These are phyloP conservation scores for Spisula solida DNA, from an alignment of 2,888 invertebrate genomes.

Conservation along the genomic window DNA sequence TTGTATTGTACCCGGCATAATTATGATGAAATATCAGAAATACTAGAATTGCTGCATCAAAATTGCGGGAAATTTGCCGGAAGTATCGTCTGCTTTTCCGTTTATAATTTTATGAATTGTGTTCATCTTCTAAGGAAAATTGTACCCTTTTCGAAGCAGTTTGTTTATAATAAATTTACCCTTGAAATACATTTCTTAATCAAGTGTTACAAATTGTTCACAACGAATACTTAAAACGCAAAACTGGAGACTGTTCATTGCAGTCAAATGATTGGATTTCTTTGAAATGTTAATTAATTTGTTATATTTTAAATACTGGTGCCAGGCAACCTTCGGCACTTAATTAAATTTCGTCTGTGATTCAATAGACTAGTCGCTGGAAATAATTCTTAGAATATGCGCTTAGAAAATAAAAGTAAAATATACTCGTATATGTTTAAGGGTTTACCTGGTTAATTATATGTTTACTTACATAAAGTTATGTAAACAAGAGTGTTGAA, in stretches of 20 bases:
- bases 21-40: neutral
- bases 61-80: neutral
- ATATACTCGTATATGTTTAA: too few species aligned
- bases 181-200: neutral
- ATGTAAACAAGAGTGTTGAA: too few species aligned
- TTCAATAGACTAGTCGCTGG: neutral
- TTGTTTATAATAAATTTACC: slow-evolving; percentile 5
- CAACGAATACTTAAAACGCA: neutral
- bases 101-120: neutral
- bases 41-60: neutral
- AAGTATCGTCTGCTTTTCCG: slow-evolving; percentile 1
- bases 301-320: neutral
- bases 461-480: too few species aligned
- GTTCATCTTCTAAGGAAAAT: neutral
- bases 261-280: neutral
- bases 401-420: too few species aligned
- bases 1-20: too few species aligned
- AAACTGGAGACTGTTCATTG: neutral
- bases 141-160: neutral
- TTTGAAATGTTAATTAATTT: neutral
- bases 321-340: neutral
- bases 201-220: neutral
- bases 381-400: neutral
- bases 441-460: too few species aligned
- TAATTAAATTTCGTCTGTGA: neutral